These are phyloP conservation scores for Tetramorium simillimum DNA, from an alignment of 1,140 invertebrate species.

Conservation along the genomic window DNA sequence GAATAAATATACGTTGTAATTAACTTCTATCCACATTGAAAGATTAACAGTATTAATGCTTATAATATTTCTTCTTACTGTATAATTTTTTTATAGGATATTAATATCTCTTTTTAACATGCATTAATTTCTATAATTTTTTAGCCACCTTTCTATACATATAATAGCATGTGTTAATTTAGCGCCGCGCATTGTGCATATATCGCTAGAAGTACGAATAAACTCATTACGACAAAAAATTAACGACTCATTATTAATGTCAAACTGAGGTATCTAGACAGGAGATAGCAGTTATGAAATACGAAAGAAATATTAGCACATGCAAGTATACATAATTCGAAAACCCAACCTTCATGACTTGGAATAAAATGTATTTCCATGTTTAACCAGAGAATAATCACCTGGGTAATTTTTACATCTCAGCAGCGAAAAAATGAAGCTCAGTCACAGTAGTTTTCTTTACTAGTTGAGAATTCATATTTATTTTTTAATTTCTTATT, in stretches of 20 bases:
- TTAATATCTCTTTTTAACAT: neutral
- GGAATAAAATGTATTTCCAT: conserved; percentile 23
- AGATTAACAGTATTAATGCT: neutral
- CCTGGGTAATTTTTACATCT: no score
- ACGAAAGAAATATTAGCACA: neutral
- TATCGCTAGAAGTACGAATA: neutral
- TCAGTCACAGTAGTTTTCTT: no score
- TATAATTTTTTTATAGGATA: neutral
- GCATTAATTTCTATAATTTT: neutral
- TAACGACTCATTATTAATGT: neutral
- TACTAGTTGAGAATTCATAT: no score
- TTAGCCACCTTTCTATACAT: neutral
- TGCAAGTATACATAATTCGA: conserved; percentile 21
- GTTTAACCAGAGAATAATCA: conserved; percentile 4
- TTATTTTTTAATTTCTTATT: no score
- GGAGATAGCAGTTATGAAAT: neutral
- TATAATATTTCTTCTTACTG: neutral
- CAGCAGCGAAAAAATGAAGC: no score
- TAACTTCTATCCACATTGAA: neutral
- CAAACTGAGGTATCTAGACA: neutral
- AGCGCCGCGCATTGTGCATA: neutral
- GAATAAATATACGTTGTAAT: conserved; percentile 20
- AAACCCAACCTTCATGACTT: neutral
- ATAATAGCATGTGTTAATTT: neutral
- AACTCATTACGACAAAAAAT: no score